These are phyloP conservation scores for Nycteola revayana DNA, from an alignment of 2,888 invertebrate genomes.

Conservation along the genomic window DNA sequence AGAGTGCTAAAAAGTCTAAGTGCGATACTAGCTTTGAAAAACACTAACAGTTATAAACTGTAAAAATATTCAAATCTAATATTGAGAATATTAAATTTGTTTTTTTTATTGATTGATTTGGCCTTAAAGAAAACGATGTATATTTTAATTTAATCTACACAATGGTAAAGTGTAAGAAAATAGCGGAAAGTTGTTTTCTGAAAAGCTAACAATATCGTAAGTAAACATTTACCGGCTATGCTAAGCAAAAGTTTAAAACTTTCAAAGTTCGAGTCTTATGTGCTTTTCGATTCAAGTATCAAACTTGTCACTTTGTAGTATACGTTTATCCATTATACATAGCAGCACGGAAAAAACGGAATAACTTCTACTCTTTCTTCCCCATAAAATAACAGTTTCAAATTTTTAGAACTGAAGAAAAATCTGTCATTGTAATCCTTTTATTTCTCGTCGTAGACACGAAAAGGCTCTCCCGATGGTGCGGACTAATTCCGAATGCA, in stretches of 20 bases:
- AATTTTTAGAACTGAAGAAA: slow-evolving; percentile 35
- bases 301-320: slow-evolving; percentile 27
- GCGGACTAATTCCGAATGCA: slow-evolving; percentile 79
- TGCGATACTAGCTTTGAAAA: too few species aligned
- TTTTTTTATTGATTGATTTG: too few species aligned
- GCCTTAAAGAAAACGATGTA: too few species aligned
- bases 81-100: too few species aligned
- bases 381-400: slow-evolving; percentile 16
- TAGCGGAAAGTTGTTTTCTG: slow-evolving; percentile 37
- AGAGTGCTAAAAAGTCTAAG: too few species aligned
- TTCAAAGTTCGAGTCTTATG: slow-evolving; percentile 49
- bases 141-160: too few species aligned
- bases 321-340: too few species aligned
- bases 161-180: too few species aligned
- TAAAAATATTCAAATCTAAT: too few species aligned
- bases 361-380: slow-evolving; percentile 10
- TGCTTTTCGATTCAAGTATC: slow-evolving; percentile 42
- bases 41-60: too few species aligned
- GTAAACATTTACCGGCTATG: slow-evolving; percentile 44
- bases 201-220: slow-evolving; percentile 43
- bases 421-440: slow-evolving; percentile 74
- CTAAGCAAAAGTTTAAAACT: slow-evolving; percentile 48
- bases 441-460: slow-evolving; percentile 75
- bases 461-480: slow-evolving; percentile 74
- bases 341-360: background rate